Evolutionary conservation across 2,888 invertebrate genomes (phyloP).

Genomic region (Perizoma affinitatum): DNA sequence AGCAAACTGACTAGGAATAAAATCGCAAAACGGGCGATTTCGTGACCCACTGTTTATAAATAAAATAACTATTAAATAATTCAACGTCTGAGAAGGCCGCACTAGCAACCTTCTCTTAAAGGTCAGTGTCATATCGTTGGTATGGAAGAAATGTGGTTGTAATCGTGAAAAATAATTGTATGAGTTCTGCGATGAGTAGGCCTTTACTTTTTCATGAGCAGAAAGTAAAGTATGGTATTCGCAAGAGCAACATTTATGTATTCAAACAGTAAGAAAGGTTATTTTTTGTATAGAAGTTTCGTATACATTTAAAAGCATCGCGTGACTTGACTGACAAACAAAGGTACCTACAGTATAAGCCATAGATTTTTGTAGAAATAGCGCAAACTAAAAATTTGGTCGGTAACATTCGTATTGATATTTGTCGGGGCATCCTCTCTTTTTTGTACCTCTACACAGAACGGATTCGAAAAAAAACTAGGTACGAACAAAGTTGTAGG

Average conservation of each 20-base stretch:
- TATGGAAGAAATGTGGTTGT: conserved; percentile 8
- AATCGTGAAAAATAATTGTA: conserved; percentile 11
- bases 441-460: too few relatives aligned
- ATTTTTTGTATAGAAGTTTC: too few relatives aligned
- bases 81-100: conserved; percentile 45
- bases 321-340: too few relatives aligned
- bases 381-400: too few relatives aligned
- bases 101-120: conserved; percentile 11
- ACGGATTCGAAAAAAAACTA: too few relatives aligned
- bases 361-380: too few relatives aligned
- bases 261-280: not conserved
- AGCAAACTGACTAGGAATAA: not conserved
- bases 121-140: conserved; percentile 33
- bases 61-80: conserved; percentile 46
- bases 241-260: not conserved
- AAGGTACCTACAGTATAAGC: too few relatives aligned
- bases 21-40: conserved; percentile 18
- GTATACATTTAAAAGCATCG: too few relatives aligned
- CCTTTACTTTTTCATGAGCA: conserved; percentile 8
- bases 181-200: conserved; percentile 4
- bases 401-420: too few relatives aligned
- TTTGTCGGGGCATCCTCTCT: too few relatives aligned
- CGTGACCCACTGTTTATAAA: conserved; percentile 12
- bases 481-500: too few relatives aligned
- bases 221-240: conserved; percentile 1